Evolutionary conservation across 2,113 vertebrate species (phyloP).

Genomic region (Hymenochirus boettgeri): DNA sequence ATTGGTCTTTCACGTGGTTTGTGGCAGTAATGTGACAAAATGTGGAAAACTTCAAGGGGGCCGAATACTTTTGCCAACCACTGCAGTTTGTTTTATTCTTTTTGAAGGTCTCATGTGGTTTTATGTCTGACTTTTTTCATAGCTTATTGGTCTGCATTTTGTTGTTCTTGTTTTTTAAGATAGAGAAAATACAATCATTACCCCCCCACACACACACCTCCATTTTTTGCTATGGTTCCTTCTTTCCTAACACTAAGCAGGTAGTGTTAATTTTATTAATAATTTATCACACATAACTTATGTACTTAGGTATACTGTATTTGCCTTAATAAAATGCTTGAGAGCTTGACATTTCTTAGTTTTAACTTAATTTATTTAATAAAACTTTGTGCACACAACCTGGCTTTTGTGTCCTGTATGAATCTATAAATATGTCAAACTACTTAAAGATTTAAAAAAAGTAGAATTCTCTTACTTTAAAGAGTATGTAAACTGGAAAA

Average conservation of each 20-base stretch:
- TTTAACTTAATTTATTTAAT: constrained; percentile 90
- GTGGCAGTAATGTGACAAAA: too few species aligned
- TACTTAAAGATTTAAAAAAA: too few species aligned
- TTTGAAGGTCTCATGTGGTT: constrained; percentile 67
- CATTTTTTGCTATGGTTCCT: constrained; percentile 14
- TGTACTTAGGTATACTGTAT: constrained; percentile 59
- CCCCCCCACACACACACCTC: too few species aligned
- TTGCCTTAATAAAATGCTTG: constrained; percentile 87
- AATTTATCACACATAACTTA: constrained; percentile 77
- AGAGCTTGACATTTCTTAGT: constrained; percentile 72
- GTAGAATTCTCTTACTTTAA: too few species aligned
- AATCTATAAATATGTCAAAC: constrained; percentile 42
- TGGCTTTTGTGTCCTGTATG: constrained; percentile 72
- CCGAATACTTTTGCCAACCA: too few species aligned
- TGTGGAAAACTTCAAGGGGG: too few species aligned
- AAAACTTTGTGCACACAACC: constrained; percentile 78
- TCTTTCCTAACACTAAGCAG: constrained; percentile 41
- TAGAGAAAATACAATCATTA: too few species aligned
- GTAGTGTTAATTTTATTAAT: constrained; percentile 55
- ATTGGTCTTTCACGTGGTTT: too few species aligned
- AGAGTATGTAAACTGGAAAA: too few species aligned
- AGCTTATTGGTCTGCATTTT: constrained; percentile 41
- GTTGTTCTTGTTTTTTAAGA: constrained; percentile 33
- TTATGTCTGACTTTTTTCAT: constrained; percentile 59
- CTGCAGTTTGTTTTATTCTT: constrained; percentile 49